These are phyloP conservation scores for Atta colombica DNA, from an alignment of 1,140 invertebrate genomes.

Conservation along the genomic window DNA sequence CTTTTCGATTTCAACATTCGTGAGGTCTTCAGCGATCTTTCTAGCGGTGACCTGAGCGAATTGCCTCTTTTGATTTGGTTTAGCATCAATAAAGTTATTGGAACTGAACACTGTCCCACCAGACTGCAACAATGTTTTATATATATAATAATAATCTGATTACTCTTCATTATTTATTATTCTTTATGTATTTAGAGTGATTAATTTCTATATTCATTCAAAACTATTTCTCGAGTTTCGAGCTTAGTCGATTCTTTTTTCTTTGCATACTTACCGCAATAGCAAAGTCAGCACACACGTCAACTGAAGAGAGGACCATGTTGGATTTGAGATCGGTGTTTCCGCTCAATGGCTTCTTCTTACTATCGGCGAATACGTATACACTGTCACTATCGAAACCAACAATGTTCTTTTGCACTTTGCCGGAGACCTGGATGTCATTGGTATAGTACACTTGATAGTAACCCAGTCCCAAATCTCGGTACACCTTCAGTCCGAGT, in stretches of 20 bases:
- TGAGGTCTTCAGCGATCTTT: constrained; percentile 85
- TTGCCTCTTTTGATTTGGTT: constrained; percentile 87
- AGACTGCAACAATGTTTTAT: constrained; percentile 82
- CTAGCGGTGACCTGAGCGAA: constrained; percentile 86
- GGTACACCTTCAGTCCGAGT: constrained; percentile 81
- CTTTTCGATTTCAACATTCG: constrained; percentile 83
- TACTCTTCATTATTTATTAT: neutral
- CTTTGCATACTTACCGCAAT: constrained; percentile 82
- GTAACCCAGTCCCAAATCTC: constrained; percentile 83
- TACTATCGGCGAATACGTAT: constrained; percentile 87
- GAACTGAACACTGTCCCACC: constrained; percentile 88
- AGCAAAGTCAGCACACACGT: constrained; percentile 88
- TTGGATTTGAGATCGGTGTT: constrained; percentile 85
- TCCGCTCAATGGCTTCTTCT: constrained; percentile 87
- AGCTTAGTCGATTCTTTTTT: neutral
- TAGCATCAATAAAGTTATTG: constrained; percentile 86
- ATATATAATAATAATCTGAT: neutral
- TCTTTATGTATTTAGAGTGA: neutral
- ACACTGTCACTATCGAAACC: constrained; percentile 87
- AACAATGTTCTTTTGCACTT: constrained; percentile 86
- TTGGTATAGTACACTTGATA: constrained; percentile 84
- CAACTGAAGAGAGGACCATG: constrained; percentile 84
- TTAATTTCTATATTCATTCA: neutral
- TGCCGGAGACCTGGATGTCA: constrained; percentile 81
- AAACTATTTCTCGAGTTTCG: neutral